Base-by-base conservation (phyloP, 2,888 invertebrate species). In the Trachelus tabidus region DNA sequence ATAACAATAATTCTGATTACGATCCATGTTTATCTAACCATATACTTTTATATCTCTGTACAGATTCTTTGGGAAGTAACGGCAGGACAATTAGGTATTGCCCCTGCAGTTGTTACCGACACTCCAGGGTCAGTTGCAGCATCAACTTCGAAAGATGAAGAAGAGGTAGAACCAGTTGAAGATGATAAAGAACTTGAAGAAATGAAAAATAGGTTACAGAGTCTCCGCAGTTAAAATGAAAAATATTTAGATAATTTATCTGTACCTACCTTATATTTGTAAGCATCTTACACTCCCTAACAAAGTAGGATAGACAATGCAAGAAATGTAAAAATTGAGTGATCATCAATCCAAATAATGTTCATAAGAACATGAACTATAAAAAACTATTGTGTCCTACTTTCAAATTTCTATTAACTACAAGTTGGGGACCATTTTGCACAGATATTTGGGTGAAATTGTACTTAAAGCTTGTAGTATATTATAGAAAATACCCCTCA, bases 41-140 rank as follows among this genome's bases (percentile, higher is more conserved):
- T 30, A 15, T 9, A 9, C 23, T 23, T 23, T 56, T 56, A 56
- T 56, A 23, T 40, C 1, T 56, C 9, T 56, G 2, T 84, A 3
- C 85, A 95, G 95, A 94, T 96, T 9, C 92, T 98, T 11, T 98
- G 97, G 96, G 97, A 98, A 92, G 93, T 98, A 12, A 98, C 98
- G 0, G 96, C 97, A 86, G 98, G 98, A 80, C 96, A 97, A 91
- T 92, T 99, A 78, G 98, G 98, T 40, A 96, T 97, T 89, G 98
- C 98, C 1, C 98, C 98, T 0, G 93, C 95, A n/a, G 94, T 95
- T 34, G 96, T 96, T 6, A 94, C 95, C 30, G 95, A 95, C 69
- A 94, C 93, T 69, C 93, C 93, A 9, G 92, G 92, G 1, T 93
- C 93, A 0, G 93, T 93, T 0, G 94, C 93, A 0, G 94, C 93